Percentiles rank a stretch among this genome's conserved stretches.
Conservation (phyloP, 2,888 invertebrate species). For the Silvanus unidentatus region DNA sequence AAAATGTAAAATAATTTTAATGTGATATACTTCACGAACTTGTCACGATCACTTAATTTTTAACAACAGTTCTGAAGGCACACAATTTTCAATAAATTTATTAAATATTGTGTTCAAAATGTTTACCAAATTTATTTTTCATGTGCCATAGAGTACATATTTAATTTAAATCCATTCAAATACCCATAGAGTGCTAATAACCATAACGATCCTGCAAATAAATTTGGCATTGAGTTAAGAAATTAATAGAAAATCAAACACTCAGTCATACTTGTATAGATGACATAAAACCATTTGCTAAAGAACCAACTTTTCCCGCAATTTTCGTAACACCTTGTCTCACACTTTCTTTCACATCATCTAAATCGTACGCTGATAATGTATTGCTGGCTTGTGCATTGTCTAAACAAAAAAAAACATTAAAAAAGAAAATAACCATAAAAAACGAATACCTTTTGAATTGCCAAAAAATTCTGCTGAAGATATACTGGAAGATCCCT, state of each 20-base stretch:
- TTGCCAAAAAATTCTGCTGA: conserved; percentile 86
- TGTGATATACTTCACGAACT: no score
- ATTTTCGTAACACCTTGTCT: conserved; percentile 95
- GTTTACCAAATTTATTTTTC: conserved; percentile 17
- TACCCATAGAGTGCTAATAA: background rate
- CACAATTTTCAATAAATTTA: conserved; percentile 20
- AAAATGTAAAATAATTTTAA: no score
- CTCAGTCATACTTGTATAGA: conserved; percentile 71
- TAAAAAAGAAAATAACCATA: background rate
- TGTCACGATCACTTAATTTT: background rate
- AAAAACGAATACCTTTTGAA: conserved; percentile 36
- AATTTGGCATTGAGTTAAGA: no score
- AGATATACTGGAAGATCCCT: conserved; percentile 91
- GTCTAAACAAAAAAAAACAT: conserved; percentile 16
- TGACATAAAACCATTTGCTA: conserved; percentile 91
- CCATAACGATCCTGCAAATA: conserved; percentile 2
- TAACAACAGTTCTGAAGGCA: conserved; percentile 17
- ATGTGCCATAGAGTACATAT: no score
- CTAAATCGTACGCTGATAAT: conserved; percentile 71
- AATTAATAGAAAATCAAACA: background rate
- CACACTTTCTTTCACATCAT: conserved; percentile 96
- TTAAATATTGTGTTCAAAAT: conserved; percentile 13
- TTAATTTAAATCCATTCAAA: no score
- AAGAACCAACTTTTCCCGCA: conserved; percentile 89
- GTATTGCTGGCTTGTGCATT: conserved; percentile 25